Conservation (phyloP, 30 jellyfish, hydroid and myxozoan genomes). For the Phacellophora camtschatica region DNA sequence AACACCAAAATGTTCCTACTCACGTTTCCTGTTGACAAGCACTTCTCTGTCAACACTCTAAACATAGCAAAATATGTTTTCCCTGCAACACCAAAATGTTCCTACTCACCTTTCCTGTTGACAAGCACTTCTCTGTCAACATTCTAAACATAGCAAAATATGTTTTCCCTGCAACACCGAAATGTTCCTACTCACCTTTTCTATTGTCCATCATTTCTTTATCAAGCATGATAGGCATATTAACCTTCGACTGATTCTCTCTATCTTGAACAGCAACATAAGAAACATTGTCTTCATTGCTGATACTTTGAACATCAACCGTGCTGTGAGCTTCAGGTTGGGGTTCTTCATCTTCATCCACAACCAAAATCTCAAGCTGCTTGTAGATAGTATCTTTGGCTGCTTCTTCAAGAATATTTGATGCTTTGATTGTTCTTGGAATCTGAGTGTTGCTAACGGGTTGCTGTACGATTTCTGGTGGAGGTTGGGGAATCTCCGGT, state of each 20-base stretch:
- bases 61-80: background rate
- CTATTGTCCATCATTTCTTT: too few species aligned
- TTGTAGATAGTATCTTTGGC: constrained; percentile 84
- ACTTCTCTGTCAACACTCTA: too few species aligned
- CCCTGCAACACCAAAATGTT: background rate
- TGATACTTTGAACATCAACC: constrained; percentile 62
- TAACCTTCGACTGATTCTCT: background rate
- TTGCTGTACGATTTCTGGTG: constrained; percentile 13
- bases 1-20: background rate
- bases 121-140: too few species aligned
- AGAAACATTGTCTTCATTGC: constrained; percentile 49
- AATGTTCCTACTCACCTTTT: too few species aligned
- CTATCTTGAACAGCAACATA: constrained; percentile 45
- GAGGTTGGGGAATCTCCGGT: constrained; percentile 27
- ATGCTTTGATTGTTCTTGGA: constrained; percentile 37
- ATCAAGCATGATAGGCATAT: constrained; percentile 14
- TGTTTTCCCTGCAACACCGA: background rate
- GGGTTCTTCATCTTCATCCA: constrained; percentile 51
- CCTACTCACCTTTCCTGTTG: constrained; percentile 39
- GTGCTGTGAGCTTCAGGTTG: constrained; percentile 52
- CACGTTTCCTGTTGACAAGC: constrained; percentile 6
- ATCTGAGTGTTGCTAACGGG: background rate
- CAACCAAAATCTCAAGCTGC: constrained; percentile 61
- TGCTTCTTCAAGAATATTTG: constrained; percentile 89
- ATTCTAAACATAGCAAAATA: background rate